These are phyloP conservation scores for Furnarius figulus DNA, from an alignment of 2,113 vertebrate species.

Conservation along the genomic window DNA sequence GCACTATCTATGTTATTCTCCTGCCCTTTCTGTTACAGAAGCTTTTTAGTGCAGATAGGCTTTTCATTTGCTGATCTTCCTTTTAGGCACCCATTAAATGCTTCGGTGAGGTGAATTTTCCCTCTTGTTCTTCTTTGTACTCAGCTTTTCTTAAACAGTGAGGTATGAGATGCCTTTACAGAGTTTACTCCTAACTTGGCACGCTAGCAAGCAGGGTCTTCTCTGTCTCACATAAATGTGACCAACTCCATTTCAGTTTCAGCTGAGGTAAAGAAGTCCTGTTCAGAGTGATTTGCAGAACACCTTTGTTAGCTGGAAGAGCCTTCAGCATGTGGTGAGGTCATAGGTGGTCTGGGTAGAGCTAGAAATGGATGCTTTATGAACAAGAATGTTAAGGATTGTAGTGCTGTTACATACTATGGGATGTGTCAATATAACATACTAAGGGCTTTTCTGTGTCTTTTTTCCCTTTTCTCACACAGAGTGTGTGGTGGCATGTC, in stretches of 20 bases:
- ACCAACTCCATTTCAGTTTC: neutral
- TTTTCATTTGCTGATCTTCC: neutral
- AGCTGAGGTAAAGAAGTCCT: neutral
- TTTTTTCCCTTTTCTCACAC: neutral
- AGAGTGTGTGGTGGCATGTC: conserved; percentile 91
- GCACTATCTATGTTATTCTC: neutral
- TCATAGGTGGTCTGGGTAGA: neutral
- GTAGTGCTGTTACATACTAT: neutral
- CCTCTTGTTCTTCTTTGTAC: neutral
- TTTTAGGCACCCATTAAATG: neutral
- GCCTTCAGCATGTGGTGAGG: neutral
- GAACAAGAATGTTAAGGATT: neutral
- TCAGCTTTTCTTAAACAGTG: neutral
- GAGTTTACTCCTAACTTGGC: neutral
- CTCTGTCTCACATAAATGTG: neutral
- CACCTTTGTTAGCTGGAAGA: neutral
- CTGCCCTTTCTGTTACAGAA: neutral
- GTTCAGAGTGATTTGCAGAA: neutral
- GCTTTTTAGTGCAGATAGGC: neutral
- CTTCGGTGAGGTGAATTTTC: neutral
- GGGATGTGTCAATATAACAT: neutral
- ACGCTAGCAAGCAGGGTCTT: neutral
- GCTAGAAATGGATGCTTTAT: neutral
- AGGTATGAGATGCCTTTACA: neutral
- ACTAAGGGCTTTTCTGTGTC: neutral